Evolutionary conservation across 2,888 invertebrate genomes (phyloP).

Genomic region (Anticlea derivata): DNA sequence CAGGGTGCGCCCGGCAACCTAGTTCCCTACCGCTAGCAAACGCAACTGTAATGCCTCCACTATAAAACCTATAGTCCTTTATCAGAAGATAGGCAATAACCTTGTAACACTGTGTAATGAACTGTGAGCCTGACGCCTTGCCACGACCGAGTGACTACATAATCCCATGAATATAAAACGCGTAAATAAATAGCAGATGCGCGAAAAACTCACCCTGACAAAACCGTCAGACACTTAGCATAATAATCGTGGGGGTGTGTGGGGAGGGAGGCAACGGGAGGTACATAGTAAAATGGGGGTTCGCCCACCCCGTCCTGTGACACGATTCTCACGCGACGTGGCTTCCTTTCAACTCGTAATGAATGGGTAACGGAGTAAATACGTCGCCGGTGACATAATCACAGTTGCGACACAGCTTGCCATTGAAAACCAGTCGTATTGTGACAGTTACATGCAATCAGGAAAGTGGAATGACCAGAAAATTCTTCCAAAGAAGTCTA

Average conservation of each 20-base stretch:
- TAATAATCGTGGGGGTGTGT: constrained; percentile 74
- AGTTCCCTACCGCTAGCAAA: constrained; percentile 39
- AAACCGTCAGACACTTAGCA: constrained; percentile 79
- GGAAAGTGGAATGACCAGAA: constrained; percentile 55
- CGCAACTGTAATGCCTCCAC: constrained; percentile 40
- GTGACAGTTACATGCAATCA: constrained; percentile 48
- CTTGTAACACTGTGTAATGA: constrained; percentile 71
- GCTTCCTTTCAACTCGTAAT: constrained; percentile 77
- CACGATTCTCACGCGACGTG: constrained; percentile 81
- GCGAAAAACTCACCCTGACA: constrained; percentile 80
- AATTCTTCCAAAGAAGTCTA: constrained; percentile 44
- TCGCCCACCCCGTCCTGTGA: constrained; percentile 62
- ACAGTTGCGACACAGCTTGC: constrained; percentile 44
- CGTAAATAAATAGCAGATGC: constrained; percentile 84
- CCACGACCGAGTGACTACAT: constrained; percentile 64
- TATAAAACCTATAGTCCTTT: constrained; percentile 47
- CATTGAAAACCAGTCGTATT: constrained; percentile 62
- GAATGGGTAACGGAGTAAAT: constrained; percentile 76
- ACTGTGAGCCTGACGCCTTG: constrained; percentile 70
- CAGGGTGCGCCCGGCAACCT: constrained; percentile 69
- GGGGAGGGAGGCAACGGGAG: constrained; percentile 39
- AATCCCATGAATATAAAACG: constrained; percentile 81
- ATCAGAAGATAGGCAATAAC: constrained; percentile 42
- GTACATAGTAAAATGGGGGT: constrained; percentile 42
- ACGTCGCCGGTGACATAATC: constrained; percentile 69